Evolutionary conservation across 2,797 vertebrate species (phyloP).

Genomic region (Cichlasoma orientale): DNA sequence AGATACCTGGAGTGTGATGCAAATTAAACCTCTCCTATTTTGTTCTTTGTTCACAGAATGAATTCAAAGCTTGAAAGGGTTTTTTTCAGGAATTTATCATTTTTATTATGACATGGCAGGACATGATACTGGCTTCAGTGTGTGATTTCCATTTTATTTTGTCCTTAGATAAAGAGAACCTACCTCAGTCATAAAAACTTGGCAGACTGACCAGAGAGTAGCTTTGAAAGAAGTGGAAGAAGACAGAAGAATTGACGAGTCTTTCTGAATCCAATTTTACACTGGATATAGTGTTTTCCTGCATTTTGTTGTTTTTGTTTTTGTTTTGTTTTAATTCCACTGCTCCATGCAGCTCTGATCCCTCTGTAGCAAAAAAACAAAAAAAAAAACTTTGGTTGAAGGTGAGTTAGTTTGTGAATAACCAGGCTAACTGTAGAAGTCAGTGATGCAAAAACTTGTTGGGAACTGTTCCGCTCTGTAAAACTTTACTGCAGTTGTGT

Average conservation of each 20-base stretch:
- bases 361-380: constrained; percentile 31
- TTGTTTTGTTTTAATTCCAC: constrained; percentile 39
- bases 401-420: neutral
- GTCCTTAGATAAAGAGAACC: constrained; percentile 81
- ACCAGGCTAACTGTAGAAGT: constrained; percentile 31
- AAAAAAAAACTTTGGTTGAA: constrained; percentile 5
- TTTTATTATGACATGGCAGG: constrained; percentile 67
- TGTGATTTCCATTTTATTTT: constrained; percentile 71
- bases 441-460: constrained; percentile 6
- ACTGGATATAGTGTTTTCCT: constrained; percentile 73
- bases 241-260: constrained; percentile 53
- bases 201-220: constrained; percentile 79
- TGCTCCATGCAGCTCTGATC: constrained; percentile 48
- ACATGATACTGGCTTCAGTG: constrained; percentile 57
- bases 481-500: constrained; percentile 18
- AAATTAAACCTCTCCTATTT: constrained; percentile 52
- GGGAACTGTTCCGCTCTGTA: constrained; percentile 13
- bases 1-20: constrained; percentile 57
- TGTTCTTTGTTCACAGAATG: constrained; percentile 59
- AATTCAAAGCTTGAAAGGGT: constrained; percentile 62
- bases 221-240: constrained; percentile 55
- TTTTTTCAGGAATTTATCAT: constrained; percentile 66
- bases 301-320: constrained; percentile 36
- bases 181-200: constrained; percentile 85
- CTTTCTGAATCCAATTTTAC: constrained; percentile 74